A percentile compares a stretch with the other conserved stretches of the same genome.
Conservation (phyloP, 1,140 invertebrate genomes). For the Formica exsecta region DNA sequence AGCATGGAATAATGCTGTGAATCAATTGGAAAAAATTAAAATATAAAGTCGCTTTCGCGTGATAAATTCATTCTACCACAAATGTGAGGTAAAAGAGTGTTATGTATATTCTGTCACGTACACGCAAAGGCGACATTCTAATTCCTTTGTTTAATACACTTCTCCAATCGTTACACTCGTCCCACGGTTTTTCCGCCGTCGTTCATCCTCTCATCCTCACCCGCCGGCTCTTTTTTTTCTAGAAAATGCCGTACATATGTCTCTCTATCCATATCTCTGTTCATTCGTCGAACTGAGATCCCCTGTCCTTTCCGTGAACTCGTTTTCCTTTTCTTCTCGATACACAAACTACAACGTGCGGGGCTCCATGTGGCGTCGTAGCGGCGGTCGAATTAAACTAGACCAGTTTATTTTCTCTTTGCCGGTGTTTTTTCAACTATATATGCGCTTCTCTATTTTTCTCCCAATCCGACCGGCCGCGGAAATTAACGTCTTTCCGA, state of each 20-base stretch:
- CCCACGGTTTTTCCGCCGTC: constrained; percentile 54
- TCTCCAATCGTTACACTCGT: neutral
- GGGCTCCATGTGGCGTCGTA: constrained; percentile 63
- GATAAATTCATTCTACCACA: constrained; percentile 28
- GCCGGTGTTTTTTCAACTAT: constrained; percentile 32
- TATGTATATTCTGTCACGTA: constrained; percentile 32
- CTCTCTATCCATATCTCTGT: constrained; percentile 26
- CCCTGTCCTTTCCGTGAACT: constrained; percentile 39
- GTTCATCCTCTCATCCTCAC: neutral
- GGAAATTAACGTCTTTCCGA: constrained; percentile 48
- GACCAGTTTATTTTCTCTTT: constrained; percentile 62
- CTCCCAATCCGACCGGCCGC: neutral
- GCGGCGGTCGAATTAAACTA: constrained; percentile 36
- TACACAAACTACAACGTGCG: constrained; percentile 10
- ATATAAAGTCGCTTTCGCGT: constrained; percentile 17
- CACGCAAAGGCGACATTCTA: constrained; percentile 25
- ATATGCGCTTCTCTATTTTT: constrained; percentile 12
- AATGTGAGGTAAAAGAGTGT: constrained; percentile 26
- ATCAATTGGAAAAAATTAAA: constrained; percentile 20
- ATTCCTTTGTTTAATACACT: constrained; percentile 53
- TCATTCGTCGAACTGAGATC: constrained; percentile 37
- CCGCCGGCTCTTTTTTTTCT: constrained; percentile 3
- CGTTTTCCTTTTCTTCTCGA: constrained; percentile 23
- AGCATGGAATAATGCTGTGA: neutral
- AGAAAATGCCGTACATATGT: constrained; percentile 64